Evolutionary conservation across 2,888 invertebrate species (phyloP), one percentile per base, ranked within the genome.

Genomic region (Drosophila helvetica): DNA sequence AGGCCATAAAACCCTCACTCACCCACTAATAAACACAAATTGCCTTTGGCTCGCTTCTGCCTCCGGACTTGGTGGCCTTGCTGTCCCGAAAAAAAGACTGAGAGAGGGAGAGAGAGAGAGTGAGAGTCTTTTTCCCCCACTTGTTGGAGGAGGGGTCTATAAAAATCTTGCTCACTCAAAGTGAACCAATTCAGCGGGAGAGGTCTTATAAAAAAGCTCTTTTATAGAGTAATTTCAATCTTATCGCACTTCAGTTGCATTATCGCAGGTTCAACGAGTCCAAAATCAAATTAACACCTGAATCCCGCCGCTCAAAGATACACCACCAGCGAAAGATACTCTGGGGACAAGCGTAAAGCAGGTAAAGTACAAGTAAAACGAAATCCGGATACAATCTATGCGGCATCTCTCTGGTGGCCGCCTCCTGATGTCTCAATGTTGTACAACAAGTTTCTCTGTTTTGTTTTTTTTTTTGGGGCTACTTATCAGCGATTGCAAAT

Each of bases 231-330:
- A 45, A 67, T 69, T 59, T 73, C 62, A 83, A 79, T 83, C 87
- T 86, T 83, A 88, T 88, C 88, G 77, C 76, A 64, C 74, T 71
- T 60, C 52, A 58, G 54, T 54, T 68, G 71, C 75, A 75, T 74
- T 79, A 79, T 75, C 84, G 74, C 73, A 6, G 50, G 66, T 63
- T 43, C 67, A 68, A 62, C 77, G 57, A 64, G 61, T 68, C 66
- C 60, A 74, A 78, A 88, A 88, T 86, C 87, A 78, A 88, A 81
- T 85, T 84, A 88, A 88, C 84, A 85, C 89, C 74, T 75, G 69
- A 65, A 57, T 50, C 60, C 19, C 48, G 18, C 43, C 48, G 38
- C 38, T 38, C 15, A 15, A 15, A 61, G 52, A 27, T 27, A 27
- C 27, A 27, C 27, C 27, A 27, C 27, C 8, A 27, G 33, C 57